Evolutionary conservation across 2,888 invertebrate species (phyloP).

Genomic region (Cheilosia pagana): DNA sequence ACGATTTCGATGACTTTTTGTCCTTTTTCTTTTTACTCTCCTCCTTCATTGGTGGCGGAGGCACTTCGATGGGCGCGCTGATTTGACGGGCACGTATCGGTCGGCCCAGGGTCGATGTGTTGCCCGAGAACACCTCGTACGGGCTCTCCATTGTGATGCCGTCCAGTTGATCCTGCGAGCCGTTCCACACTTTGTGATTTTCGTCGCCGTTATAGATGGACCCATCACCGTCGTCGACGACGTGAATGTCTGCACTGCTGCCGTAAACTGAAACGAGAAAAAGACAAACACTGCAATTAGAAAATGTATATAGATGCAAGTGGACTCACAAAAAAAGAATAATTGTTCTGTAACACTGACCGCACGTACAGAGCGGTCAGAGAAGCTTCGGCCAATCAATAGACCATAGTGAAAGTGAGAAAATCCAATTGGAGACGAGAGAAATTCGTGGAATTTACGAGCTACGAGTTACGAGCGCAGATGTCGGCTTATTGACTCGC

Average conservation of each 20-base stretch:
- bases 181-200: conserved; percentile 97
- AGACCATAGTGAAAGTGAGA: conserved; percentile 62
- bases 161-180: conserved; percentile 90
- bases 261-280: conserved; percentile 81
- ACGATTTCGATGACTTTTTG: conserved; percentile 82
- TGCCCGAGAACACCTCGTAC: conserved; percentile 87
- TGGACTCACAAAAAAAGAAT: conserved; percentile 3
- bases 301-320: conserved; percentile 10
- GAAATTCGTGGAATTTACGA: conserved; percentile 45
- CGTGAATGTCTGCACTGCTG: conserved; percentile 84
- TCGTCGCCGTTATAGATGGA: conserved; percentile 95
- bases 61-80: conserved; percentile 90
- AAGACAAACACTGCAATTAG: conserved; percentile 26
- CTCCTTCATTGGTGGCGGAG: conserved; percentile 91
- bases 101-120: conserved; percentile 85
- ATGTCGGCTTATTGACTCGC: conserved; percentile 42
- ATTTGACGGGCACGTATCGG: conserved; percentile 92
- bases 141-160: conserved; percentile 87
- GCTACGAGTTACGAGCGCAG: no score
- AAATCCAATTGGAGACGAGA: conserved; percentile 47
- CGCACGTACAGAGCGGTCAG: conserved; percentile 29
- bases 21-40: conserved; percentile 87
- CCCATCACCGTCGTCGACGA: conserved; percentile 88
- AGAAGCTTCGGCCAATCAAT: conserved; percentile 25
- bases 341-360: conserved; percentile 45